Base-by-base conservation (phyloP, 2,113 vertebrate species). In the Rhipidura dahli region DNA sequence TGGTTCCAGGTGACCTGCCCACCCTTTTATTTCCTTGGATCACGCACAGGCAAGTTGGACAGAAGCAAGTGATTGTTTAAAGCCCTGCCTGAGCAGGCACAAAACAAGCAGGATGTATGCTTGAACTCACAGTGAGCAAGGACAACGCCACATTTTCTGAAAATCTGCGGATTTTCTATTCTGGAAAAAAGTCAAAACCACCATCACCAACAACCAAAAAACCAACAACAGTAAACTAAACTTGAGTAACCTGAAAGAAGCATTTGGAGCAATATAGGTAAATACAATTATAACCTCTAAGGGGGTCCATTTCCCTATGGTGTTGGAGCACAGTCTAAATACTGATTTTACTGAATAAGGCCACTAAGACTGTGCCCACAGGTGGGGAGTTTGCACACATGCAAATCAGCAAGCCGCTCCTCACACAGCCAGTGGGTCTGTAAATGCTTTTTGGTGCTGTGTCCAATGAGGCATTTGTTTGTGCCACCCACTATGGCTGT, bases 1-100 rank as follows among this genome's bases (percentile, higher is more conserved):
- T 54, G 51, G 39, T 31, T 93, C 63, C 75, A 80, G 59, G 70
- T 91, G 87, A 87, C 82, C 50, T 83, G 57, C 83, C 89, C 81
- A 40, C 63, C 56, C 57, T 49, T 82, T 79, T 83, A 57, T 82
- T 87, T 76, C 53, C 63, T 79, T 83, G 82, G 84, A 63, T 85
- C 22, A 4, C 0, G 1, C 5, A 17, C 61, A 45, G 84, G 49
- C 53, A 69, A 53, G 65, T 26, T 42, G 87, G 83, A 86, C 44
- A 83, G 83, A 92, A 75, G 39, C 39, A 10, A 73, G 35, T 2
- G 3, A 68, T 81, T 70, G 89, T 80, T 93, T 57, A 33, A 85
- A 87, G 49, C 39, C 47, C 35, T 83, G 87, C 82, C 59, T 35
- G 54, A 88, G 75, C 75, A 69, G 63, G 70, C 85, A 51, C 1